phyloP scores from a whole-genome alignment of 2,113 vertebrate genomes.

The Catharus minimus region DNA sequence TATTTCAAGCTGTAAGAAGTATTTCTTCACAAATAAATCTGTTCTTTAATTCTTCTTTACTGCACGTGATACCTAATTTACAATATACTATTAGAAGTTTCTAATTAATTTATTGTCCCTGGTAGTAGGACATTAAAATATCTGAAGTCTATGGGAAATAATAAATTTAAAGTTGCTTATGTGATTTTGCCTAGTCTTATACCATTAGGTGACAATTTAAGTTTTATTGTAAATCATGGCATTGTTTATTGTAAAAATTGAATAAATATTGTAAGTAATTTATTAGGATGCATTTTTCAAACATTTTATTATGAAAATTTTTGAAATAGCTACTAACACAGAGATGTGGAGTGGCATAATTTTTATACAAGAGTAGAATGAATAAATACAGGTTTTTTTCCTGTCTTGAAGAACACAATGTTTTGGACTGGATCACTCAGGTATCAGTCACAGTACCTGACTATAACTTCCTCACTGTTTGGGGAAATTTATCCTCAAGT shows the following conservation, averaged over 20 bases:
- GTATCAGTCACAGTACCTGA: neutral
- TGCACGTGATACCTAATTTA: conserved; percentile 58
- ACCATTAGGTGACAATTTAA: conserved; percentile 25
- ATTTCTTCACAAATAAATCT: conserved; percentile 27
- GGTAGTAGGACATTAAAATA: conserved; percentile 54
- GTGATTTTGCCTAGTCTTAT: conserved; percentile 30
- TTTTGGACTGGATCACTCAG: neutral
- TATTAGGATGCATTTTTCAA: conserved; percentile 24
- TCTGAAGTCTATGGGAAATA: conserved; percentile 46
- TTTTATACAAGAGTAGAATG: neutral
- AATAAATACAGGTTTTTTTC: neutral
- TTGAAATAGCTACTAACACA: neutral
- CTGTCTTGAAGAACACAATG: neutral
- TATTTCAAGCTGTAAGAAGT: neutral
- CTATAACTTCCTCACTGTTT: neutral
- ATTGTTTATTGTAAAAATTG: conserved; percentile 20
- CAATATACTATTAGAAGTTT: conserved; percentile 53
- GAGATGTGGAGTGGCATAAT: neutral
- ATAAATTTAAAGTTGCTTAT: conserved; percentile 46
- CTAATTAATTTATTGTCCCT: conserved; percentile 61
- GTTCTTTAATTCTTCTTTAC: conserved; percentile 42
- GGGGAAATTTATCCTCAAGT: neutral
- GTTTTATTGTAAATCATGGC: conserved; percentile 40
- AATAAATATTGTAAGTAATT: conserved; percentile 20
- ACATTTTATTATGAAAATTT: neutral